Percentiles rank a stretch among this genome's conserved stretches.
These are phyloP conservation scores for Macroglossus sobrinus DNA, from an alignment of 2,113 vertebrate species.

Conservation along the genomic window DNA sequence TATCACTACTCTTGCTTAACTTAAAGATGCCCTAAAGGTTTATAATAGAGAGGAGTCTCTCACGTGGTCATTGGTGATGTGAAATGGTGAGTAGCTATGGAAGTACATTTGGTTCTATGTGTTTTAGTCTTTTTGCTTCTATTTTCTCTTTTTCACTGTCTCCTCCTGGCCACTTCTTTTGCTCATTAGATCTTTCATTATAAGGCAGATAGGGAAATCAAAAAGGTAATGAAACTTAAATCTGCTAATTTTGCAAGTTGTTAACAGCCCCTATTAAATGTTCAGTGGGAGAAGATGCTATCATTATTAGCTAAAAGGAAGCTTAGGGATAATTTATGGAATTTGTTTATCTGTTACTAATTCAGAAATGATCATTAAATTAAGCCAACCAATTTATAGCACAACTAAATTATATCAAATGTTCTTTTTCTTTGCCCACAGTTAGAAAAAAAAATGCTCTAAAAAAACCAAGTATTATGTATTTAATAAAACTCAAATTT, in stretches of 20 bases:
- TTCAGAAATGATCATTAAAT: slow-evolving; percentile 52
- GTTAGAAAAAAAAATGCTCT: background rate
- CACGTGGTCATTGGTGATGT: accelerated
- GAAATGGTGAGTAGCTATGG: accelerated
- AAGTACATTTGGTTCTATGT: background rate
- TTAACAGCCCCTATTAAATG: background rate
- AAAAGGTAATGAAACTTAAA: slow-evolving; percentile 39
- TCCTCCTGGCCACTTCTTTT: background rate
- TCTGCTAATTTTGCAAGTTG: slow-evolving; percentile 21
- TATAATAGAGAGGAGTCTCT: background rate
- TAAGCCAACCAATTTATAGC: background rate
- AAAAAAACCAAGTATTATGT: background rate
- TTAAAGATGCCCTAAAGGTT: background rate
- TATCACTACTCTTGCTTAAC: background rate
- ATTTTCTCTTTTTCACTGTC: background rate
- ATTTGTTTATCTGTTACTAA: slow-evolving; percentile 41
- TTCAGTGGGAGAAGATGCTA: background rate
- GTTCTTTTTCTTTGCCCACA: background rate
- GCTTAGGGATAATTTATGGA: background rate
- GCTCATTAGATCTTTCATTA: background rate
- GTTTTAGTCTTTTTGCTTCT: background rate
- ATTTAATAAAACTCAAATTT: background rate
- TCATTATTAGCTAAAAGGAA: slow-evolving; percentile 24
- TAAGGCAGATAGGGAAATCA: slow-evolving; percentile 4
- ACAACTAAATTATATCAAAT: background rate